These are phyloP conservation scores for Drosophila funebris DNA, from an alignment of 1,140 invertebrate species.

Conservation along the genomic window DNA sequence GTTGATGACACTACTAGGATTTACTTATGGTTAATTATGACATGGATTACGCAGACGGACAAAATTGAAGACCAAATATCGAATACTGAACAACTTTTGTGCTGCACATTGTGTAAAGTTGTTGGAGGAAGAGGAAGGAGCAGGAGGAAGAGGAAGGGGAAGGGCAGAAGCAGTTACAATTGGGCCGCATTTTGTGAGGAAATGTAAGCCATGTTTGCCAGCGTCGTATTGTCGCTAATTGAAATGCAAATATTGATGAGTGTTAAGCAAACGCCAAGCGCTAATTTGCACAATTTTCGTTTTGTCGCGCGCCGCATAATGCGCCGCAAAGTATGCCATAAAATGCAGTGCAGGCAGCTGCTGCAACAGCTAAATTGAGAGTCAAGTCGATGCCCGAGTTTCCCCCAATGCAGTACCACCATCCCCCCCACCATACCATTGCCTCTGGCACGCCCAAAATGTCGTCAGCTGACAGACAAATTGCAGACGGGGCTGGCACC, in stretches of 20 bases:
- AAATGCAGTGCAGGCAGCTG: constrained; percentile 34
- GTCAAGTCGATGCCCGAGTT: constrained; percentile 71
- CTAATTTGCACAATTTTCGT: constrained; percentile 77
- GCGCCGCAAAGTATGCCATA: constrained; percentile 75
- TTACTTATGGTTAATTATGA: constrained; percentile 3
- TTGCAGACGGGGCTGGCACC: constrained; percentile 44
- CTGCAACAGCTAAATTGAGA: constrained; percentile 34
- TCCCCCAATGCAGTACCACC: background rate
- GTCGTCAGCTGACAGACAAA: constrained; percentile 49
- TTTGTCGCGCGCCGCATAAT: constrained; percentile 76
- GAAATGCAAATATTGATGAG: constrained; percentile 80
- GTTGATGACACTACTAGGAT: background rate
- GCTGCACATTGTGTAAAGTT: background rate
- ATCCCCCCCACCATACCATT: background rate
- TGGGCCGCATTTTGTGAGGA: constrained; percentile 18
- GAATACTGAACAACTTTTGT: background rate
- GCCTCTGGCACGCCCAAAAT: constrained; percentile 15
- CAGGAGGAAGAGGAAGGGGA: background rate
- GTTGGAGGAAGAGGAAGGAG: background rate
- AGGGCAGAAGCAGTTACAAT: background rate
- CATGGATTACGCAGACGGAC: constrained; percentile 9
- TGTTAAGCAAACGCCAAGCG: constrained; percentile 70
- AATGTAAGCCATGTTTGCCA: constrained; percentile 66
- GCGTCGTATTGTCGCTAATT: constrained; percentile 66
- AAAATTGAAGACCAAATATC: background rate